Percentiles rank a stretch among this genome's conserved stretches.
Conservation (phyloP, 2,888 invertebrate species). For the Lymantria monacha region DNA sequence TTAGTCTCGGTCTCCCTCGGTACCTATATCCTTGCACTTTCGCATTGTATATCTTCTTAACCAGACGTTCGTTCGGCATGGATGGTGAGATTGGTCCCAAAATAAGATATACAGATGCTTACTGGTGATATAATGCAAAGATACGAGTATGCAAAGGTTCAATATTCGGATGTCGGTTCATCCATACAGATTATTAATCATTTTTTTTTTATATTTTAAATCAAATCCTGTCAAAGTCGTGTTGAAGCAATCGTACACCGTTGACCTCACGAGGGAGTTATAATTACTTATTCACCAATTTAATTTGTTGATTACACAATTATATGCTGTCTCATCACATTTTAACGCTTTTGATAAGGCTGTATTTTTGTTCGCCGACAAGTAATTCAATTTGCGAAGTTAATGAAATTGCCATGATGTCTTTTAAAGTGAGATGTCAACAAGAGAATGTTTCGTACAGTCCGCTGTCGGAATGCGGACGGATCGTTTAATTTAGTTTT, state of each 20-base stretch:
- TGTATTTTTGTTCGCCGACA: constrained; percentile 6
- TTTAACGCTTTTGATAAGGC: constrained; percentile 12
- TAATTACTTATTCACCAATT: constrained; percentile 12
- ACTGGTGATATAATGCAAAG: too few species aligned
- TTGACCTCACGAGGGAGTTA: constrained; percentile 1
- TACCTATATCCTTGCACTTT: too few species aligned
- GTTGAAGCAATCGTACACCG: not conserved
- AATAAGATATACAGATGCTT: too few species aligned
- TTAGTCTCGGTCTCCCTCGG: too few species aligned
- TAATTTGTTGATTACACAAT: constrained; percentile 14
- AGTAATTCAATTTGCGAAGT: constrained; percentile 14
- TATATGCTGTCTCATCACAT: constrained; percentile 6
- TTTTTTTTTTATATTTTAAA: not conserved
- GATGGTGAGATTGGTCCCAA: too few species aligned
- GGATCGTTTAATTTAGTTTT: not conserved
- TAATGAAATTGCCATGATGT: constrained; percentile 13
- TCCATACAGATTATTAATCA: too few species aligned
- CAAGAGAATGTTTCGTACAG: constrained; percentile 6
- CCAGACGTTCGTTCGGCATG: too few species aligned
- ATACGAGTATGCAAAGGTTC: too few species aligned
- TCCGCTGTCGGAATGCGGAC: not conserved
- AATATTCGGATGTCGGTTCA: too few species aligned
- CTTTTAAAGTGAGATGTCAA: constrained; percentile 14
- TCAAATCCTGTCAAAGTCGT: not conserved
- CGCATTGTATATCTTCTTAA: too few species aligned